Evolutionary conservation across 2,888 invertebrate species (phyloP).

Genomic region (Limnephilus lunatus): DNA sequence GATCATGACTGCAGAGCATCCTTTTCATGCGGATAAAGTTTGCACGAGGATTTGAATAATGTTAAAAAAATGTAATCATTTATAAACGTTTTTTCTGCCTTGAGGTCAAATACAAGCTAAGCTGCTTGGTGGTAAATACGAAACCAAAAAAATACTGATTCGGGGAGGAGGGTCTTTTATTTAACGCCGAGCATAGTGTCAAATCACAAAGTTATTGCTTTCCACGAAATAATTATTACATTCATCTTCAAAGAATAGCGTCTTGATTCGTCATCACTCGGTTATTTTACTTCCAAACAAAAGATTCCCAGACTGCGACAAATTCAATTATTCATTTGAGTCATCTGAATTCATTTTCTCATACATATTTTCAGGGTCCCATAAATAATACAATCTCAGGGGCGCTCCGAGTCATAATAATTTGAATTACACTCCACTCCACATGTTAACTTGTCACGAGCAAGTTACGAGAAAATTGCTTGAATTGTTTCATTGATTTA

Average conservation of each 20-base stretch:
- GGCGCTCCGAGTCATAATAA: background rate
- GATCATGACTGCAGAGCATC: no score
- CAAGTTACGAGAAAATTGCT: constrained; percentile 20
- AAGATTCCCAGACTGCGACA: background rate
- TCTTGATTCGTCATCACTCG: background rate
- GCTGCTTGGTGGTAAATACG: no score
- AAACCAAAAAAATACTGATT: no score
- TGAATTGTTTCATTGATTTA: background rate
- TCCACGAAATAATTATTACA: no score
- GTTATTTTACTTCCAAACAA: background rate
- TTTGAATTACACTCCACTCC: background rate
- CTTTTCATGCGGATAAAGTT: no score
- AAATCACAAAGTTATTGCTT: no score
- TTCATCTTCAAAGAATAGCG: background rate
- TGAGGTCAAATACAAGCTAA: no score
- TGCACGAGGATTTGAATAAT: no score
- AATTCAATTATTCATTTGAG: background rate
- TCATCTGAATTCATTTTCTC: background rate
- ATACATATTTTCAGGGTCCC: background rate
- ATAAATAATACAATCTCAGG: background rate
- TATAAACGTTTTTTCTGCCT: no score
- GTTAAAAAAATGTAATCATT: no score
- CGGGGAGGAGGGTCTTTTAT: no score
- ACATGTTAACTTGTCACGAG: background rate
- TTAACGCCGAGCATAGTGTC: no score